Base-by-base conservation (phyloP, 30 jellyfish, hydroid and myxozoan species). In the Aurelia aurita complex sp. Pacific region DNA sequence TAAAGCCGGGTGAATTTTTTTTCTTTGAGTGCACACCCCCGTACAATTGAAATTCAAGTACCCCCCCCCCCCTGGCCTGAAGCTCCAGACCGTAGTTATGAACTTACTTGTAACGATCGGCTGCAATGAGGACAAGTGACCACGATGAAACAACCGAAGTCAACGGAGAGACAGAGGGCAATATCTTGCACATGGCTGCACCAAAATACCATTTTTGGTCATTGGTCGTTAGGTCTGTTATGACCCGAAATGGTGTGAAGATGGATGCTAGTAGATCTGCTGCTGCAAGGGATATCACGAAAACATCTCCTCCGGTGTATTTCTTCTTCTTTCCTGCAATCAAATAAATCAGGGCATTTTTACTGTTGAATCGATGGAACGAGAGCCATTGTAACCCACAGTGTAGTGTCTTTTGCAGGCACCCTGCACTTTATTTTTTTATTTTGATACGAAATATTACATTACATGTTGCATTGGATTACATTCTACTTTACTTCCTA, bases 141-240 rank as follows among this genome's bases (percentile, higher is more conserved):
- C 94, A 85, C n/a, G 94, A 85, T 65, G 94, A 85, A 40, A 80
- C 94, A 4, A 29, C 74, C 52, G 74, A 76, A n/a, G 94, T 59
- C 68, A 85, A 43, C 16, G 88, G 88, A 36, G 88, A 74, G 2
- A 85, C 43, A 6, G 94, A 63, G 18, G 94, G 88, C 42, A 85
- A 15, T 42, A 85, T 50, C 13, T 64, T 64, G 62, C 94, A 85
- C 82, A 74, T 65, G 1, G 67, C 81, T 5, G 76, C 76, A 14
- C 88, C 94, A 13, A 85, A 54, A 36, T 60, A 62, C 94, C 94
- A 85, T 17, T 52, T 64, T 35, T 46, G 10, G 11, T 46, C 57
- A 46, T 76, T 64, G 14, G 77, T 34, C 1, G 69, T 10, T 32
- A 85, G 64, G 50, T 85, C 94, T 34, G 82, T 46, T 11, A 76